Conservation (phyloP, 2,797 vertebrate genomes). For the Margarornis squamiger region DNA sequence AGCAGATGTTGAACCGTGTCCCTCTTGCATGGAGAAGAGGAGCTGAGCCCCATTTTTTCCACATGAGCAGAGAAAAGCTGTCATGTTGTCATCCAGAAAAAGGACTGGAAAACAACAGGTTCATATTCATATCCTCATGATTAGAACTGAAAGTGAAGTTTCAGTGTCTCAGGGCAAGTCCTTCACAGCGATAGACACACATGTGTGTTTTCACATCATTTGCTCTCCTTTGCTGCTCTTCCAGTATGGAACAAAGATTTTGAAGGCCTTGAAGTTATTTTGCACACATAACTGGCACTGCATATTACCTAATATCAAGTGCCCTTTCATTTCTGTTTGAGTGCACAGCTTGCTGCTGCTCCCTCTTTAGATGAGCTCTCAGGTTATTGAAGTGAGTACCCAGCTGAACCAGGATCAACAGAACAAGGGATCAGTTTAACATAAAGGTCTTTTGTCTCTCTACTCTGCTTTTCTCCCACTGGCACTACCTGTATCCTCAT, state of each 20-base stretch:
- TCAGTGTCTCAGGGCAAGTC: neutral
- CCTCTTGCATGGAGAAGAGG: neutral
- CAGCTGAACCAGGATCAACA: neutral
- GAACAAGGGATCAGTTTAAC: neutral
- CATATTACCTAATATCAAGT: neutral
- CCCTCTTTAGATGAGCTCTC: neutral
- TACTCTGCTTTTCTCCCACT: neutral
- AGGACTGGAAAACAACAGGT: neutral
- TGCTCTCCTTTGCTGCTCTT: neutral
- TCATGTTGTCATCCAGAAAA: neutral
- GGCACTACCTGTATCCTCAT: neutral
- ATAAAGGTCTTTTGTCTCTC: neutral
- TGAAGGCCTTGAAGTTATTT: neutral
- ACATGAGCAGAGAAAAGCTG: neutral
- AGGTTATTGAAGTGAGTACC: neutral
- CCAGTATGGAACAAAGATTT: neutral
- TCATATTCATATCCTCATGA: rapidly evolving
- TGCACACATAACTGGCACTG: neutral
- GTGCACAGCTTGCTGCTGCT: neutral
- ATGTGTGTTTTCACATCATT: neutral
- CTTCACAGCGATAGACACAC: neutral
- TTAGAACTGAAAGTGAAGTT: neutral
- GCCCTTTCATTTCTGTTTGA: neutral
- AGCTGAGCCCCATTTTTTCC: neutral
- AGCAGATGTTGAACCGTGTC: neutral